A percentile compares a stretch with the other conserved stretches of the same genome.
phyloP scores from a whole-genome alignment of 30 jellyfish, hydroid and myxozoan species.

The Hydractinia echinata region DNA sequence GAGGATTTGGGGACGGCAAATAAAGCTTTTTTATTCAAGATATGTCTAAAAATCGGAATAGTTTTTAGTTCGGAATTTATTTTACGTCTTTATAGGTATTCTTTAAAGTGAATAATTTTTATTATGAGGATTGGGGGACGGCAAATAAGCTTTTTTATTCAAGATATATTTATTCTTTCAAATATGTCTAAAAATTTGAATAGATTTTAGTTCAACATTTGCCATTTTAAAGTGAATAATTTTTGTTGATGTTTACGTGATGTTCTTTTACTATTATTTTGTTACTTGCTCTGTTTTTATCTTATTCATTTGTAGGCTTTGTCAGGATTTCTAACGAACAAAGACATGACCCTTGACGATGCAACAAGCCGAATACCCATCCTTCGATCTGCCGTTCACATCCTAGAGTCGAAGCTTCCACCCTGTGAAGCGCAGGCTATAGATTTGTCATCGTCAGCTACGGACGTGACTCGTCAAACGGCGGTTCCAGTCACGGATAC shows the following conservation, averaged over 20 bases:
- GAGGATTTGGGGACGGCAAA: too few species aligned
- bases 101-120: too few species aligned
- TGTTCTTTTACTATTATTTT: not conserved
- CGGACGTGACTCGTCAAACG: not conserved
- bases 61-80: too few species aligned
- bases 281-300: not conserved
- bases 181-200: too few species aligned
- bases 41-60: too few species aligned
- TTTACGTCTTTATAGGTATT: too few species aligned
- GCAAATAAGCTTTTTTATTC: too few species aligned
- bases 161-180: too few species aligned
- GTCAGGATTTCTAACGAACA: slow-evolving; percentile 12
- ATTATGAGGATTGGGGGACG: too few species aligned
- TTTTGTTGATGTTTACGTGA: not conserved
- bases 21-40: too few species aligned
- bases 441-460: not conserved
- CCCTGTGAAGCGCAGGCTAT: slow-evolving; percentile 33
- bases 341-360: slow-evolving; percentile 30
- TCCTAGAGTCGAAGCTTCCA: not conserved
- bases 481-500: not conserved
- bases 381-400: slow-evolving; percentile 21
- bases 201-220: too few species aligned
- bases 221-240: too few species aligned
- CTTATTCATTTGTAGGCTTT: slow-evolving; percentile 11
- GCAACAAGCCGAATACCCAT: slow-evolving; percentile 26